Evolutionary conservation across 2,888 invertebrate species (phyloP).

Genomic region (Orthosia gothica): DNA sequence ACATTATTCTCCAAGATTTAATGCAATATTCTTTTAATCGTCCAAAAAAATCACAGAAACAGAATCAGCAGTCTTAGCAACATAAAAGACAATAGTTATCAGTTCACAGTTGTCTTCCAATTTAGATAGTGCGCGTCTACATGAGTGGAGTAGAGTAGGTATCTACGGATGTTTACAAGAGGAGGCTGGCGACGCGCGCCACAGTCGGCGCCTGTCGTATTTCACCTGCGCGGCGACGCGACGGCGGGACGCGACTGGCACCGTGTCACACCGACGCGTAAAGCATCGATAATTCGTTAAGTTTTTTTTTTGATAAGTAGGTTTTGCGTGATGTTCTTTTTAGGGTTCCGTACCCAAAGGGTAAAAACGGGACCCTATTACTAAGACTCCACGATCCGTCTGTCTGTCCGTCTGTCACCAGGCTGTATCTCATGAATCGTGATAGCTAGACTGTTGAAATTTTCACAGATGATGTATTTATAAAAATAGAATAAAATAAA

Average conservation of each 20-base stretch:
- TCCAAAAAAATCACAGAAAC: neutral
- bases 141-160: slow-evolving; percentile 33
- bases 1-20: neutral
- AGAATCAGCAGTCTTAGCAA: slow-evolving; percentile 6
- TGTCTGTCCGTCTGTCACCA: too few relatives aligned
- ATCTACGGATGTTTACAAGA: slow-evolving; percentile 66
- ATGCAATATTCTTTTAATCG: neutral
- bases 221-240: slow-evolving; percentile 71
- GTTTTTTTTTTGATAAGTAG: slow-evolving; percentile 4
- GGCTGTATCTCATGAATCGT: too few relatives aligned
- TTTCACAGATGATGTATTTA: too few relatives aligned
- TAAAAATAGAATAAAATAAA: too few relatives aligned
- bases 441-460: too few relatives aligned
- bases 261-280: slow-evolving; percentile 56
- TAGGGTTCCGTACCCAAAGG: too few relatives aligned
- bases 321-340: neutral
- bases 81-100: slow-evolving; percentile 24
- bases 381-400: too few relatives aligned
- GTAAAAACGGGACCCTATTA: too few relatives aligned
- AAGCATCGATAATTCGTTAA: slow-evolving; percentile 24
- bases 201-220: slow-evolving; percentile 64
- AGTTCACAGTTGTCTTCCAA: slow-evolving; percentile 41
- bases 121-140: slow-evolving; percentile 52
- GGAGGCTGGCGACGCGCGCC: slow-evolving; percentile 56
- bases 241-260: slow-evolving; percentile 60